Percentiles rank a stretch among this genome's conserved stretches.
phyloP scores from a whole-genome alignment of 2,888 invertebrate genomes.

The Dasysyrphus albostriatus region DNA sequence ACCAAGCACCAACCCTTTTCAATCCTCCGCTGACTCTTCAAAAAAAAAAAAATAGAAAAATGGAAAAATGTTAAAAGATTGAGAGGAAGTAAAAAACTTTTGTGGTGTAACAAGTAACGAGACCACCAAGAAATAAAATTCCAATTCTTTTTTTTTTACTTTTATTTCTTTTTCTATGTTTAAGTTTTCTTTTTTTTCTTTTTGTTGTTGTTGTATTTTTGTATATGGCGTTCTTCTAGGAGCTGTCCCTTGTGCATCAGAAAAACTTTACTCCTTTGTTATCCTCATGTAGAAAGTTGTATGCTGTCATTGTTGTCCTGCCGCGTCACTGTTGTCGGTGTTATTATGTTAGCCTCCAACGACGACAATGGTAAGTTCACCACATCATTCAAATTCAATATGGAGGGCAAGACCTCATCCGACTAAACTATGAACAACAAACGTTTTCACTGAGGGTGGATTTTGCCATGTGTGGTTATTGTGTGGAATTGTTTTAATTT shows the following conservation, averaged over 20 bases:
- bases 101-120: constrained; percentile 72
- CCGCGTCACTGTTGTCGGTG: constrained; percentile 49
- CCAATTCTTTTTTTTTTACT: constrained; percentile 50
- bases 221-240: not conserved
- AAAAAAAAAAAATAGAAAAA: constrained; percentile 4
- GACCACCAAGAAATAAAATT: constrained; percentile 63
- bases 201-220: not conserved
- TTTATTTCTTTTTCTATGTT: constrained; percentile 14
- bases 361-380: constrained; percentile 47
- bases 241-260: constrained; percentile 34
- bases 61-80: not conserved
- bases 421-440: constrained; percentile 20
- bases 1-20: constrained; percentile 19
- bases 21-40: constrained; percentile 26
- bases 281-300: constrained; percentile 56
- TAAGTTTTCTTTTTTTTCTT: not conserved
- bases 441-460: constrained; percentile 5
- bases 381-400: constrained; percentile 74
- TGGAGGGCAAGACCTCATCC: constrained; percentile 53
- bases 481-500: not conserved
- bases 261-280: constrained; percentile 56
- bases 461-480: constrained; percentile 8
- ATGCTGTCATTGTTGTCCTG: constrained; percentile 65
- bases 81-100: constrained; percentile 43
- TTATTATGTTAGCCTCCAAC: constrained; percentile 59